phyloP scores from a whole-genome alignment of 2,888 invertebrate genomes.

The Lottia gigantea region DNA sequence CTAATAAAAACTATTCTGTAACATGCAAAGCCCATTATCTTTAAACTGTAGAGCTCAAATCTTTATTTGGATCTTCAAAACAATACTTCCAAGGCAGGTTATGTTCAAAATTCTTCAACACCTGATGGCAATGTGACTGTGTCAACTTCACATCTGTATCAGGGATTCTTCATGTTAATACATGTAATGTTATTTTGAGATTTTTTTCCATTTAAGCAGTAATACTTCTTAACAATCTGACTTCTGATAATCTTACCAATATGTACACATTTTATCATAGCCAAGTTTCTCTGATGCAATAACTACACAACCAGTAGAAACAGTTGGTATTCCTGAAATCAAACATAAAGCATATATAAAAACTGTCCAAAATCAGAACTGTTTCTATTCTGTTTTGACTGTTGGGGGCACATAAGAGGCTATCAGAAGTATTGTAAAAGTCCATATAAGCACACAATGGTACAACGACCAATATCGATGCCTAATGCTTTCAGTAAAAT shows the following conservation, averaged over 20 bases:
- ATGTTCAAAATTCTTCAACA: too few species aligned
- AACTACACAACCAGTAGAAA: slow-evolving; percentile 29
- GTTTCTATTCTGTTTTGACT: not conserved
- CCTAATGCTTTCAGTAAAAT: too few species aligned
- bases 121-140: not conserved
- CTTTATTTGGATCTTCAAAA: too few species aligned
- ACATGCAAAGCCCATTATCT: not conserved
- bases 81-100: too few species aligned
- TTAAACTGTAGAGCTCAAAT: not conserved
- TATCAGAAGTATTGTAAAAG: too few species aligned
- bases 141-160: too few species aligned
- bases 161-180: too few species aligned
- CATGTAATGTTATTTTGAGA: not conserved
- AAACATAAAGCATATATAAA: not conserved
- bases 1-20: not conserved
- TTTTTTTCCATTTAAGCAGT: not conserved
- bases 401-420: too few species aligned
- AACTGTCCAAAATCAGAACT: not conserved
- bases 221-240: too few species aligned
- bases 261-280: slow-evolving; percentile 19
- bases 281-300: slow-evolving; percentile 29
- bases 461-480: too few species aligned
- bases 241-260: slow-evolving; percentile 30
- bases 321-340: slow-evolving; percentile 30
- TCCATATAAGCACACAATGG: too few species aligned